Base-by-base conservation (phyloP, 2,797 vertebrate genomes). In the Aplochiton taeniatus region DNA sequence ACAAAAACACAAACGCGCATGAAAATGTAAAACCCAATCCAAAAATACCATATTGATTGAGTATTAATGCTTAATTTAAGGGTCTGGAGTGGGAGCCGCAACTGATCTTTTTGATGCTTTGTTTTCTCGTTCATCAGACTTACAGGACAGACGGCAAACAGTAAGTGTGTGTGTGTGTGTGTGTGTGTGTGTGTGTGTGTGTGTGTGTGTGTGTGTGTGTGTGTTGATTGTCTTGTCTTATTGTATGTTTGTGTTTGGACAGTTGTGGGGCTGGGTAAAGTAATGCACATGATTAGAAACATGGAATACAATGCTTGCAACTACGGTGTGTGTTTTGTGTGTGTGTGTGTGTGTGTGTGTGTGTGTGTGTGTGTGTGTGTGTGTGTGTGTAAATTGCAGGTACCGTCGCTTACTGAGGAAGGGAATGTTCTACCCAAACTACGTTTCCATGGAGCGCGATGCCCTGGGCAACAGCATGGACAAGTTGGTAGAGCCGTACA, bases 101-200 rank as follows among this genome's bases (percentile, higher is more conserved):
- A 31, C 31, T 31, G 31, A 31, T 31, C 31, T 6, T 3, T 31
- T 31, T 0, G 18, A 57, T 31, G 1, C 17, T 31, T n/a, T 51
- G 9, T 73, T n/a, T 68, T 58, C 49, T 62, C 17, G 7, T 64
- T 41, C 81, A 77, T 52, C 65, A 92, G 91, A 83, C 83, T 0
- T 90, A 90, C 73, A 87, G 75, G 68, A 87, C 83, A 1, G 85
- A 82, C 58, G 83, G 85, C 52, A 90, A 87, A 85, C 85, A 83
- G 91, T 93, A 80, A 81, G 90, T 68, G 12, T 19, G n/a, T 56
- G 20, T 58, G 11, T 4, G 16, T 12, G 9, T 8, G 13, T 66
- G 0, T 10, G 17, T 48, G n/a, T 63, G 14, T n/a, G 4, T 9
- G 12, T 49, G 11, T 61, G 11, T 61, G 45, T 48, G 46, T 49